phyloP scores from a whole-genome alignment of 2,888 invertebrate species.

The Molorchus minor region DNA sequence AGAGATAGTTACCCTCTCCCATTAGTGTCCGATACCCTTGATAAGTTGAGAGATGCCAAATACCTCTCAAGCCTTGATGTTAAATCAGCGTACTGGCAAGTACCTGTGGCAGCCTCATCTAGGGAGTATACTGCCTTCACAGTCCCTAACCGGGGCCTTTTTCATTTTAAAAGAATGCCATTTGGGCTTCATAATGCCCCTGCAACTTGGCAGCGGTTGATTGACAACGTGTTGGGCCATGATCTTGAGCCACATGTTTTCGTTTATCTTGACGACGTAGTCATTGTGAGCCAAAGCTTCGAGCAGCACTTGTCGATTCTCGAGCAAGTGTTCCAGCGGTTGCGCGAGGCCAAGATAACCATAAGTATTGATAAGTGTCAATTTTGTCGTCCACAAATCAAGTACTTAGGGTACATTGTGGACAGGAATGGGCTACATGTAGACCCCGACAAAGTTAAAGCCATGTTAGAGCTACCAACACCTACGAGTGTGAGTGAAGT shows the following conservation, averaged over 20 bases:
- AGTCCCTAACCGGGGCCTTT: constrained; percentile 43
- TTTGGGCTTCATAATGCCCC: constrained; percentile 45
- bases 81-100: constrained; percentile 30
- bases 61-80: constrained; percentile 32
- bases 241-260: constrained; percentile 41
- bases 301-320: constrained; percentile 38
- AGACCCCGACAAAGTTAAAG: constrained; percentile 32
- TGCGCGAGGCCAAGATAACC: constrained; percentile 40
- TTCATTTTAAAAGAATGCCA: constrained; percentile 46
- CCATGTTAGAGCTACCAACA: constrained; percentile 27
- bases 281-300: constrained; percentile 40
- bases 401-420: constrained; percentile 35
- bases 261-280: too few species aligned
- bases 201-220: constrained; percentile 44
- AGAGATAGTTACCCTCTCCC: constrained; percentile 22
- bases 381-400: constrained; percentile 25
- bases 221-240: constrained; percentile 40
- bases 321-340: constrained; percentile 37
- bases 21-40: constrained; percentile 18
- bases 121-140: constrained; percentile 47
- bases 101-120: constrained; percentile 25
- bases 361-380: constrained; percentile 36
- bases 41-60: constrained; percentile 27
- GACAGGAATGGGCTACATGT: constrained; percentile 23
- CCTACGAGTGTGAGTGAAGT: constrained; percentile 37